phyloP scores from a whole-genome alignment of 1,140 invertebrate genomes.

The Magallana angulata region DNA sequence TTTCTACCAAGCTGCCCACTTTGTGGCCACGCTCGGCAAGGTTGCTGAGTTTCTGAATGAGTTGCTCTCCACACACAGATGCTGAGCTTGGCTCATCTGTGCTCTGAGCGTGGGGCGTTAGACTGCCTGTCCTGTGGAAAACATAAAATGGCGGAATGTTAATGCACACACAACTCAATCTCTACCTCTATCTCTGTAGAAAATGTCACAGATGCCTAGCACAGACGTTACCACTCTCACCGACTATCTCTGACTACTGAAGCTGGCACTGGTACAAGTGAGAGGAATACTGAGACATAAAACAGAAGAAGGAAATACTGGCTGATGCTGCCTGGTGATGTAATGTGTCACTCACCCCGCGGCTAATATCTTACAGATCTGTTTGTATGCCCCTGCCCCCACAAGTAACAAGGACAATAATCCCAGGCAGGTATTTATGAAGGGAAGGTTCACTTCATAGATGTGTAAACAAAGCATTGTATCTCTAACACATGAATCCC shows the following conservation, averaged over 20 bases:
- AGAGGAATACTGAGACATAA: neutral
- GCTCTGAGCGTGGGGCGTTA: neutral
- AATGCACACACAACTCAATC: neutral
- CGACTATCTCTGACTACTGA: constrained; percentile 1
- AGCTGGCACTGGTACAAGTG: constrained; percentile 8
- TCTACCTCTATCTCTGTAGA: neutral
- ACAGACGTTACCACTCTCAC: neutral
- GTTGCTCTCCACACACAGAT: constrained; percentile 56
- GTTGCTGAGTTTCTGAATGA: constrained; percentile 66
- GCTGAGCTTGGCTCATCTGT: neutral
- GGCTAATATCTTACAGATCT: neutral
- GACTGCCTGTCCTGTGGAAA: constrained; percentile 21
- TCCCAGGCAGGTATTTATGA: neutral
- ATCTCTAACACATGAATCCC: neutral
- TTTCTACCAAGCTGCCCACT: constrained; percentile 47
- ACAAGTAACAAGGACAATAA: neutral
- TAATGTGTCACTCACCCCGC: neutral
- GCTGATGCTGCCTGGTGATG: constrained; percentile 26
- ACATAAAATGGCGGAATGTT: neutral
- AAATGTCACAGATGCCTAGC: constrained; percentile 12
- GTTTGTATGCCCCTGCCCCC: neutral
- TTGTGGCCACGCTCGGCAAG: constrained; percentile 57
- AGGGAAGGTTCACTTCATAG: neutral
- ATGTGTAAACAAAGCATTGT: neutral
- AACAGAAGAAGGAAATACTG: neutral